Percentiles rank a stretch among this genome's conserved stretches.
Conservation (phyloP, 2,113 vertebrate genomes). For the Mesembrinibis cayennensis region DNA sequence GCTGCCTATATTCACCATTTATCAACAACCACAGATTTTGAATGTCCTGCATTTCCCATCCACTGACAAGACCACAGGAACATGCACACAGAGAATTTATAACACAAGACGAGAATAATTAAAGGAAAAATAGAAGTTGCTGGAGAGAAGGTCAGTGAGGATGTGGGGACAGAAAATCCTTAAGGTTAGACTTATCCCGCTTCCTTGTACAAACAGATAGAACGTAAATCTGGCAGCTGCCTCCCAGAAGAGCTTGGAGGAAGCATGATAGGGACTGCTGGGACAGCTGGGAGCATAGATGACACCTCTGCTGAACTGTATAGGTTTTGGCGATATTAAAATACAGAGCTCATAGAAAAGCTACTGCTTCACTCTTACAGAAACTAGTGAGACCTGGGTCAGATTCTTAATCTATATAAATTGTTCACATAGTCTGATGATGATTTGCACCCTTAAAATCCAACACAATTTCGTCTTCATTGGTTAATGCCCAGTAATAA, state of each 20-base stretch:
- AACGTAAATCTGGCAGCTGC: background rate
- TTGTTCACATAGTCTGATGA: background rate
- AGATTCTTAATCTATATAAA: background rate
- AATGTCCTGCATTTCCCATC: accelerated
- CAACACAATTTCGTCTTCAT: background rate
- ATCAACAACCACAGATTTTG: background rate
- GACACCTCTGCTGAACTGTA: background rate
- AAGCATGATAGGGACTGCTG: background rate
- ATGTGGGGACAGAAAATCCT: background rate
- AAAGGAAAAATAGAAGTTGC: background rate
- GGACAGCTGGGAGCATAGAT: background rate
- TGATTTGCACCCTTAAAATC: background rate
- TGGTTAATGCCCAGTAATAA: background rate
- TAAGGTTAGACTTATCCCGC: background rate
- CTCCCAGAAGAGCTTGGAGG: background rate
- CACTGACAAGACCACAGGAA: background rate
- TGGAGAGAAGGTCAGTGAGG: background rate
- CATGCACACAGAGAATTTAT: background rate
- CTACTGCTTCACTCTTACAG: background rate
- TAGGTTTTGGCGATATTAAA: background rate
- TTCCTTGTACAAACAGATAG: background rate
- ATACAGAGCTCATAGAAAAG: background rate
- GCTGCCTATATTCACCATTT: background rate
- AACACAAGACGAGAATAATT: background rate
- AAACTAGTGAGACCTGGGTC: background rate